These are phyloP conservation scores for Rhagonycha lutea DNA, from an alignment of 2,888 invertebrate species.

Conservation along the genomic window DNA sequence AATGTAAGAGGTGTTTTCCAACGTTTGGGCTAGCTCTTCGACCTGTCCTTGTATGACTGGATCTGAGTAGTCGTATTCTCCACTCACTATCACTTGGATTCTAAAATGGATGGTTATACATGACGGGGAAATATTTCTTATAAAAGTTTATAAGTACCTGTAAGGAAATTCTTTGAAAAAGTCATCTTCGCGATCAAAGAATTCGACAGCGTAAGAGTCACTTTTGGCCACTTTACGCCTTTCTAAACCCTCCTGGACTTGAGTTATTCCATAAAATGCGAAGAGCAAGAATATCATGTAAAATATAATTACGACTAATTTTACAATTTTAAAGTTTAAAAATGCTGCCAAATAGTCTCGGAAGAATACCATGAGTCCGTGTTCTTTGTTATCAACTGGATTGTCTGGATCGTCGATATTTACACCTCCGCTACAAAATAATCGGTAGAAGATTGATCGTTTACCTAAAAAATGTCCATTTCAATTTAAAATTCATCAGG, in stretches of 20 bases:
- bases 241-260: constrained; percentile 88
- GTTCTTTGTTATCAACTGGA: constrained; percentile 84
- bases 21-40: constrained; percentile 73
- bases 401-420: constrained; percentile 82
- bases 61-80: constrained; percentile 82
- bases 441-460: constrained; percentile 76
- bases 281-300: constrained; percentile 82
- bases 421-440: constrained; percentile 86
- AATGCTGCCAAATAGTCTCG: constrained; percentile 78
- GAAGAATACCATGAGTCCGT: constrained; percentile 88
- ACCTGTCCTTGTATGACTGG: constrained; percentile 75
- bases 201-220: constrained; percentile 90
- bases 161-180: constrained; percentile 93
- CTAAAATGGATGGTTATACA: constrained; percentile 35
- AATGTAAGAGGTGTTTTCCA: constrained; percentile 82
- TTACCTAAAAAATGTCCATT: constrained; percentile 65
- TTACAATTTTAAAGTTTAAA: constrained; percentile 74
- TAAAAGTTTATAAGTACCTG: constrained; percentile 53
- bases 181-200: constrained; percentile 88
- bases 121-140: not conserved
- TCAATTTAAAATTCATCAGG: not conserved
- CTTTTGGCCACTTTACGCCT: constrained; percentile 85
- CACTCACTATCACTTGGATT: constrained; percentile 78
- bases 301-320: constrained; percentile 71
- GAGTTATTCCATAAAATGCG: constrained; percentile 87